Evolutionary conservation across 2,888 invertebrate species (phyloP), one percentile per base, ranked within the genome.

Genomic region (Drosophila basisetae): DNA sequence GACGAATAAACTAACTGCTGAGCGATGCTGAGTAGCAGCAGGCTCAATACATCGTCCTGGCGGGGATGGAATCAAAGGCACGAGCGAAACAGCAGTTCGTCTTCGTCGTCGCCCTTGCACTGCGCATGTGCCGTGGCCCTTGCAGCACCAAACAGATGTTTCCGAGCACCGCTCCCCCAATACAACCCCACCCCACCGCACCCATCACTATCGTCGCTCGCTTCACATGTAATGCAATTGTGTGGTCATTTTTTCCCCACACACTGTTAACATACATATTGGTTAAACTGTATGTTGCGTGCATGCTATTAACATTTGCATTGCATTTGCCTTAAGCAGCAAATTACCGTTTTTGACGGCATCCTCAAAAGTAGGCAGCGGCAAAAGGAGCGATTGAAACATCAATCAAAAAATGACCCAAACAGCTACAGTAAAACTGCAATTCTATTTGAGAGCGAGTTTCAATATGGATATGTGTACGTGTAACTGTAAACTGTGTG

Each of bases 111-210:
- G 28, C 4, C 3, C 28, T 39, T 33, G 13, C 22, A 71, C 18
- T 68, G 82, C 80, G 78, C 81, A 80, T 77, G 81, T 69, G 63
- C 65, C 53, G 16, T 77, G 68, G 70, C 67, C 67, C 59, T 60
- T 70, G 61, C 77, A 80, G 77, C 74, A 80, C 81, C 78, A 74
- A 80, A 63, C 80, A 80, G 63, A 81, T 80, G 80, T 81, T 80
- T 59, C 22, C 13, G 11, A 49, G 22, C 10, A 37, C 22, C 43
- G 30, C 50, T 30, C 25, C 33, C n/a, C 39, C 4, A 30, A 4
- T 31, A 5, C n/a, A 18, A 5, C 37, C 6, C 28, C 39, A 28
- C n/a, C 28, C 5, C 11, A 2, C 11, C 10, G 31, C 25, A 11
- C n/a, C 22, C 33, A 11, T 0, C 1, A 47, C 22, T 47, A 41